These are phyloP conservation scores for Bombus polaris DNA, from an alignment of 1,140 invertebrate species.

Conservation along the genomic window DNA sequence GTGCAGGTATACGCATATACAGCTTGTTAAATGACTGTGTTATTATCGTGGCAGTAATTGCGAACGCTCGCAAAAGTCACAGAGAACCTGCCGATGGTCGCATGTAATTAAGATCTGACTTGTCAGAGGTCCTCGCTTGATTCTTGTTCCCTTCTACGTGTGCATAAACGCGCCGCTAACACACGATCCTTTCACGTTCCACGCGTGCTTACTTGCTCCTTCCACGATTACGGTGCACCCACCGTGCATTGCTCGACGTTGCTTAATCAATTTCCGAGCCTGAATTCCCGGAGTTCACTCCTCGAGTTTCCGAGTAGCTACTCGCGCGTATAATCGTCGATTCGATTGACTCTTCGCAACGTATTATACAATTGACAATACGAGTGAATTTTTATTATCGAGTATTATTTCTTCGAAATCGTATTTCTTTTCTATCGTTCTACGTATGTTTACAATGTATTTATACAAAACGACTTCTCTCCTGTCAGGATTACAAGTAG, in stretches of 20 bases:
- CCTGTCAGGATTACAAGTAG: background rate
- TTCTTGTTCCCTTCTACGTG: slow-evolving; percentile 38
- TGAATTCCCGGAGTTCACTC: slow-evolving; percentile 38
- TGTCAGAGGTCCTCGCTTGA: slow-evolving; percentile 56
- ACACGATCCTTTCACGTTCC: slow-evolving; percentile 61
- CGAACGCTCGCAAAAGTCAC: slow-evolving; percentile 47
- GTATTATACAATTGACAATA: background rate
- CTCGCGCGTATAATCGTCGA: background rate
- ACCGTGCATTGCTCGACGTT: slow-evolving; percentile 48
- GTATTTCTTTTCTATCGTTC: background rate
- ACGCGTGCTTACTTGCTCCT: slow-evolving; percentile 48
- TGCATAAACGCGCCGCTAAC: slow-evolving; percentile 50
- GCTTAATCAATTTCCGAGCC: slow-evolving; percentile 53
- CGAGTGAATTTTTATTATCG: background rate
- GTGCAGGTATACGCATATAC: background rate
- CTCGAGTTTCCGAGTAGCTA: background rate
- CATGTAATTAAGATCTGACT: slow-evolving; percentile 68
- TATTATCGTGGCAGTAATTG: slow-evolving; percentile 58
- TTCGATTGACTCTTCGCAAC: background rate
- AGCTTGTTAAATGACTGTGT: slow-evolving; percentile 21
- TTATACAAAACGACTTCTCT: background rate
- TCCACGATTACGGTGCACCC: slow-evolving; percentile 55
- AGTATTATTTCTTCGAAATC: background rate
- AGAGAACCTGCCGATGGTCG: slow-evolving; percentile 57
- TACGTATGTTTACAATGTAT: background rate